Percentiles rank a stretch among this genome's conserved stretches.
phyloP scores from a whole-genome alignment of 1,140 invertebrate species.

The Cryptotermes secundus region DNA sequence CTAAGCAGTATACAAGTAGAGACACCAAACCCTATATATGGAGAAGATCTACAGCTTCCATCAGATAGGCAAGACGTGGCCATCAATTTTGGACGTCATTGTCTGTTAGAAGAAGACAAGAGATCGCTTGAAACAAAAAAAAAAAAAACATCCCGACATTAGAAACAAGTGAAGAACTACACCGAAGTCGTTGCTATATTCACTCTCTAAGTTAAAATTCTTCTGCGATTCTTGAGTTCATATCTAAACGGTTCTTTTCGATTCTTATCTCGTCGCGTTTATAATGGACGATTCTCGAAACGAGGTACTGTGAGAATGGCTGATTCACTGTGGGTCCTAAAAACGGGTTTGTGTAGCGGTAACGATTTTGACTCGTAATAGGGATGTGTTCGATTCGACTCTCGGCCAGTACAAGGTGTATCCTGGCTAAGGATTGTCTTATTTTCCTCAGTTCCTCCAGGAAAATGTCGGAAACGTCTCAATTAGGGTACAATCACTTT shows the following conservation, averaged over 20 bases:
- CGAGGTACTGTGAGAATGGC: no score
- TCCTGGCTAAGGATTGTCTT: no score
- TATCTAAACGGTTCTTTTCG: neutral
- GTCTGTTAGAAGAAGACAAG: neutral
- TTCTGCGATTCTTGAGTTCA: neutral
- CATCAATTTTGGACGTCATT: conserved; percentile 1
- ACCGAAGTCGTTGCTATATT: neutral
- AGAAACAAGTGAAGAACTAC: neutral
- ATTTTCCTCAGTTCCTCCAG: no score
- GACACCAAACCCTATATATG: neutral
- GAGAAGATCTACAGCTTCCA: neutral
- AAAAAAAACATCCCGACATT: neutral
- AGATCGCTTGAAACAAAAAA: neutral
- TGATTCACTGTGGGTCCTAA: no score
- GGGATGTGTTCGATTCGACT: no score
- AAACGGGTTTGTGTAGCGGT: no score
- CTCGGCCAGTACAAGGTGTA: no score
- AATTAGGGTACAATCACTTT: no score
- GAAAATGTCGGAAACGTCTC: no score
- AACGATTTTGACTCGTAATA: no score
- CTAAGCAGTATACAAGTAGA: no score
- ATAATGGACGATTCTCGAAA: no score
- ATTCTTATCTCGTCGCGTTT: neutral
- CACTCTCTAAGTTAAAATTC: neutral
- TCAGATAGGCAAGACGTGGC: neutral